Percentiles rank a stretch among this genome's conserved stretches.
Evolutionary conservation across 2,113 vertebrate species (phyloP).

Genomic region (Gavialis gangeticus): DNA sequence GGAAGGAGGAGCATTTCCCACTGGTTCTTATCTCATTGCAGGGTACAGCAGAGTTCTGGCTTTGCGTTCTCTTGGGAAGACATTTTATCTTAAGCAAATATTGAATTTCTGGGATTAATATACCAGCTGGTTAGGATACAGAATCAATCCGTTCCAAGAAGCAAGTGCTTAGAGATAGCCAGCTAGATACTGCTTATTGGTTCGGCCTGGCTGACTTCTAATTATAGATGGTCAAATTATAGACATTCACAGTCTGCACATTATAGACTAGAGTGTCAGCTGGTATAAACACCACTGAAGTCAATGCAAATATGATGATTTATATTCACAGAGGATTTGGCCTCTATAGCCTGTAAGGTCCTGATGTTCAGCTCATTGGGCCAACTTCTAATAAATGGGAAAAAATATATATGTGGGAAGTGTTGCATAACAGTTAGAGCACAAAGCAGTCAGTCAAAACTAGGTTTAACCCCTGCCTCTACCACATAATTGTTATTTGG

Average conservation of each 20-base stretch:
- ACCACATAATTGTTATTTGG: not conserved
- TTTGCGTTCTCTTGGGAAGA: conserved; percentile 13
- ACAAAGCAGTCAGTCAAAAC: not conserved
- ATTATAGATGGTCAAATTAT: conserved; percentile 1
- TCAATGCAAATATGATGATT: not conserved
- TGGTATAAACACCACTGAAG: not conserved
- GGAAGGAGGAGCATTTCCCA: not conserved
- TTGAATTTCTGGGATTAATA: conserved; percentile 49
- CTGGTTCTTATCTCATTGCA: not conserved
- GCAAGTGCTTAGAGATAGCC: not conserved
- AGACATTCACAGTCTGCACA: not conserved
- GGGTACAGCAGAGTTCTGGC: not conserved
- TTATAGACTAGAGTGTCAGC: not conserved
- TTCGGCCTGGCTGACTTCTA: conserved; percentile 1
- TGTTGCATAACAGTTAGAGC: not conserved
- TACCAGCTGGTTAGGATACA: conserved; percentile 23
- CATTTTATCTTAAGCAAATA: conserved; percentile 54
- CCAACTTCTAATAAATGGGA: not conserved
- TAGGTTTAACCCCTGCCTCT: not conserved
- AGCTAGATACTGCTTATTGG: not conserved
- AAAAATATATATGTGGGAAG: not conserved
- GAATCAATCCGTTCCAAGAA: conserved; percentile 20
- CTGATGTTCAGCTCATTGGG: not conserved
- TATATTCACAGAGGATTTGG: not conserved
- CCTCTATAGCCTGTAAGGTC: not conserved